A percentile compares a stretch with the other conserved stretches of the same genome.
Evolutionary conservation across 2,113 vertebrate species (phyloP).

Genomic region (Petrocephalus zakoni): DNA sequence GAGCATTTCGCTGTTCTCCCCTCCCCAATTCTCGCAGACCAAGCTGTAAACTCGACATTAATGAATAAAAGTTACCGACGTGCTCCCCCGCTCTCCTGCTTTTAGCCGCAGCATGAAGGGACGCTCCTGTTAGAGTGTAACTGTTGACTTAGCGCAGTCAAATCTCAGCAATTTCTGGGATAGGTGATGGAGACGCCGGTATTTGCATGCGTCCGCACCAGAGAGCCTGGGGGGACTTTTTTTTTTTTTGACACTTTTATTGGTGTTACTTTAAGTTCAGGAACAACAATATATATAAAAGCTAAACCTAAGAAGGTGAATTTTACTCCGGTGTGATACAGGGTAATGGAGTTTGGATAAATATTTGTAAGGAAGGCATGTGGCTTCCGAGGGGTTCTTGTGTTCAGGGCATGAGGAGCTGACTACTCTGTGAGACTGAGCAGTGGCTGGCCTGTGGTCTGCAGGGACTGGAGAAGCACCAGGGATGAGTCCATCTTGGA

Average conservation of each 20-base stretch:
- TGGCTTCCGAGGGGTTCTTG: constrained; percentile 29
- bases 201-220: background rate
- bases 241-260: background rate
- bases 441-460: constrained; percentile 48
- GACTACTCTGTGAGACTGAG: constrained; percentile 50
- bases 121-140: background rate
- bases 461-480: constrained; percentile 43
- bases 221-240: background rate
- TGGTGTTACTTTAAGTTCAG: background rate
- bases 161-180: background rate
- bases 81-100: background rate
- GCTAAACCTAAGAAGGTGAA: background rate
- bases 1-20: background rate
- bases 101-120: background rate
- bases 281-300: background rate
- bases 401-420: constrained; percentile 50
- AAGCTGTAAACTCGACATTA: constrained; percentile 15
- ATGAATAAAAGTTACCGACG: constrained; percentile 20
- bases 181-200: background rate
- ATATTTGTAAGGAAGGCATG: background rate
- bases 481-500: constrained; percentile 45
- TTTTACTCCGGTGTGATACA: background rate
- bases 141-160: background rate
- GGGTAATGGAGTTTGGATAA: background rate
- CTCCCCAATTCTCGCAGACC: constrained; percentile 1